A percentile compares a stretch with the other conserved stretches of the same genome.
phyloP scores from a whole-genome alignment of 1,140 invertebrate genomes.

The Dendrolimus punctatus region DNA sequence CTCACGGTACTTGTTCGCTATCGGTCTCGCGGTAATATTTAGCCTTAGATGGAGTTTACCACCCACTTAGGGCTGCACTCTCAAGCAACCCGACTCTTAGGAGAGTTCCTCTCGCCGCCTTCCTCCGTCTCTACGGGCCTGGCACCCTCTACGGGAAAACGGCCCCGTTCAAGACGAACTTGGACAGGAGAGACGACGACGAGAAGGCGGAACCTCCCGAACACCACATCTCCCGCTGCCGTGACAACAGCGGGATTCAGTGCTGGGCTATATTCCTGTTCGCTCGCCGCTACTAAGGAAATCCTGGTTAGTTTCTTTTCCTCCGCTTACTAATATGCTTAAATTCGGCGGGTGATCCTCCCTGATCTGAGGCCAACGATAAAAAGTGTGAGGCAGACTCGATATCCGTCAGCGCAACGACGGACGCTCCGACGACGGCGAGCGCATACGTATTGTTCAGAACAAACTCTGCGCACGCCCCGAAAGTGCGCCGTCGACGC shows the following conservation, averaged over 20 bases:
- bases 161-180: conserved; percentile 81
- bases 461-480: too few species aligned
- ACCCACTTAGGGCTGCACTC: conserved; percentile 88
- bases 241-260: conserved; percentile 60
- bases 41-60: conserved; percentile 91
- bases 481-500: conserved; percentile 3
- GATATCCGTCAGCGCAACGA: conserved; percentile 6
- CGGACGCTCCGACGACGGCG: background rate
- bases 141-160: conserved; percentile 79
- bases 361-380: conserved; percentile 78
- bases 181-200: conserved; percentile 65
- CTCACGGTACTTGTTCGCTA: conserved; percentile 93
- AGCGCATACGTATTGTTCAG: background rate
- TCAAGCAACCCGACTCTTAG: conserved; percentile 88
- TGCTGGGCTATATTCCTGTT: conserved; percentile 84
- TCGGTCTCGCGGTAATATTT: conserved; percentile 89
- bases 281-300: conserved; percentile 90
- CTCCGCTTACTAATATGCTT: conserved; percentile 93
- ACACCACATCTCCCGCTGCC: conserved; percentile 78
- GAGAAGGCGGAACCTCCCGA: conserved; percentile 66
- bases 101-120: conserved; percentile 72
- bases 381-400: conserved; percentile 6
- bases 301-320: conserved; percentile 94
- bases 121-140: conserved; percentile 76
- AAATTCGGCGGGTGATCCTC: conserved; percentile 86